Evolutionary conservation across 2,113 vertebrate genomes (phyloP), one percentile per base, ranked within the genome.

Genomic region (Erinaceus europaeus): DNA sequence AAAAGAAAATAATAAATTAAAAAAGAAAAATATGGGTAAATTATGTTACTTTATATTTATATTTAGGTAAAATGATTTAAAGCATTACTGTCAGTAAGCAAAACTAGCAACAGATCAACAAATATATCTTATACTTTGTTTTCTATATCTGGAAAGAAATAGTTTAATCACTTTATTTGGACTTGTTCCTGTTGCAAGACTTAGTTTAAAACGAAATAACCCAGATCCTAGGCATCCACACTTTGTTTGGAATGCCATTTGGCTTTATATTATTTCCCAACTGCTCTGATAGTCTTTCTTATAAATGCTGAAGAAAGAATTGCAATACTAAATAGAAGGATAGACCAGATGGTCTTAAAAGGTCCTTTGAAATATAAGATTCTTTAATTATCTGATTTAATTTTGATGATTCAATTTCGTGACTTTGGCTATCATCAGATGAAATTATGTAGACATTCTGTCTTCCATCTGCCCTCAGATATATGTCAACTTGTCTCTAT

Each of bases 381-480:
- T 92, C 78, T 93, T 88, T 87, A 86, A 87, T 91, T 87, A 78
- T 90, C 82, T 93, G 71, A 93, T 91, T 92, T 90, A 91, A 89
- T 94, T 93, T 91, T 79, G 67, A 90, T 93, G 80, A 93, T 94
- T 94, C 74, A 79, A 78, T 94, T 95, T 95, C 67, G 89, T 82
- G 88, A 87, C 36, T 95, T 93, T 92, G 90, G 74, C 88, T 89
- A 89, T 89, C 82, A 89, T 42, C 61, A 40, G 74, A 92, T 82
- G 78, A 94, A 94, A 94, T 95, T 93, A 93, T 87, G 82, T 91
- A 89, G 85, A 78, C 74, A 91, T 92, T 93, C 93, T 95, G 82
- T 67, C 82, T 92, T 94, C 92, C 85, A 91, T 91, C 84, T 93
- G 88, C 85, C 88, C 78, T 92, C 91, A 91, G 85, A 90, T 95